Evolutionary conservation across 1,140 invertebrate species (phyloP).

Genomic region (Drosophila biarmipes): DNA sequence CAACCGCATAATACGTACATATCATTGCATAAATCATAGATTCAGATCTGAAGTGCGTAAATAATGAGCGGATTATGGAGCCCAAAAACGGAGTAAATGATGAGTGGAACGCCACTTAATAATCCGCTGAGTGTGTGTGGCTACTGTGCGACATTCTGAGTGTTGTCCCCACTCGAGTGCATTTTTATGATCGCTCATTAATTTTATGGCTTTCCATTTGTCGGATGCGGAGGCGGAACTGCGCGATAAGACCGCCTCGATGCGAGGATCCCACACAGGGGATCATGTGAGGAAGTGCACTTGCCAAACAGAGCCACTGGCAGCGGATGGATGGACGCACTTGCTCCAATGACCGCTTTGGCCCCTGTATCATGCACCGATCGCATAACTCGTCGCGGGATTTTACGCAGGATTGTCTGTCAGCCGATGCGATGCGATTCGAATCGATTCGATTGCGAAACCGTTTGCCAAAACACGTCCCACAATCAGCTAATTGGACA

Average conservation of each 20-base stretch:
- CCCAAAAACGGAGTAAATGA: constrained; percentile 41
- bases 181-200: constrained; percentile 78
- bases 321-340: constrained; percentile 44
- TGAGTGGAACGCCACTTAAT: constrained; percentile 52
- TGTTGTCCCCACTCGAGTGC: constrained; percentile 67
- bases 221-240: constrained; percentile 59
- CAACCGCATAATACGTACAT: not conserved
- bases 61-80: constrained; percentile 31
- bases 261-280: constrained; percentile 24
- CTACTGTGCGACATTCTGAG: constrained; percentile 41
- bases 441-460: constrained; percentile 27
- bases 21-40: constrained; percentile 53
- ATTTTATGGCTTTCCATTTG: constrained; percentile 80
- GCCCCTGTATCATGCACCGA: constrained; percentile 44
- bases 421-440: not conserved
- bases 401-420: constrained; percentile 8
- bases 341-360: constrained; percentile 66
- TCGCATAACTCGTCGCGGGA: constrained; percentile 53
- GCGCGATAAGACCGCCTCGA: constrained; percentile 35
- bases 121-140: constrained; percentile 45
- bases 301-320: constrained; percentile 9
- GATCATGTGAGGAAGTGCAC: not conserved
- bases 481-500: constrained; percentile 78
- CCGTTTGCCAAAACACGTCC: constrained; percentile 74
- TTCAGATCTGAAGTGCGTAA: constrained; percentile 34